Evolutionary conservation across 2,888 invertebrate species (phyloP), one percentile per base, ranked within the genome.

Genomic region (Cephus runcator): DNA sequence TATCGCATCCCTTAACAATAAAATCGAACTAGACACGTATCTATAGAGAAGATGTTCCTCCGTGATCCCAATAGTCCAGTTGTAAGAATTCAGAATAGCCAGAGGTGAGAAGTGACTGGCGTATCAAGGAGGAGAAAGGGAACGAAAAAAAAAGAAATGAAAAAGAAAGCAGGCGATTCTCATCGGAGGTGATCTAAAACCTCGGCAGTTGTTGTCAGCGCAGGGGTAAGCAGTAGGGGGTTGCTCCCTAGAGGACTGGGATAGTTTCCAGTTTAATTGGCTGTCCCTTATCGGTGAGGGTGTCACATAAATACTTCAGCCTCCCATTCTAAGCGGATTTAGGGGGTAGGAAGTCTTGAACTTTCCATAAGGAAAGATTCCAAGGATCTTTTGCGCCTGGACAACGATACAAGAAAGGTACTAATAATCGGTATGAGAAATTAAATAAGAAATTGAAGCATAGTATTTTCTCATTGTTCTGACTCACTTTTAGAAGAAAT

Each of bases 221-320:
- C 23, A 56, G 23, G 40, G 40, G 40, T 56, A 71, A 80, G 80
- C 84, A 84, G 85, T 83, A 76, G 84, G 85, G 81, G 85, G 86
- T 82, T 83, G 81, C 78, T 83, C 69, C 73, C 81, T 73, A 74
- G 76, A 69, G 75, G 78, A 81, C 82, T 81, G 80, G 85, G 76
- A 73, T 74, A 80, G 83, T 87, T 84, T 87, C 83, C 85, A 86
- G 81, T 86, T 87, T 86, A 87, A 87, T 88, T 87, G 84, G 85
- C 83, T 77, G 82, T 77, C 81, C 77, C 83, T 85, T 85, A 87
- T 87, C 87, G 85, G 75, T 73, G 75, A 75, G 76, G 75, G 83
- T 86, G 87, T 84, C 88, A 85, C 88, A 88, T 88, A 88, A 88
- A 88, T 89, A 87, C 69, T 80, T 36, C 30, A 73, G 69, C 79